Evolutionary conservation across 1,140 invertebrate species (phyloP).

Genomic region (Phymorhynchus buccinoides): DNA sequence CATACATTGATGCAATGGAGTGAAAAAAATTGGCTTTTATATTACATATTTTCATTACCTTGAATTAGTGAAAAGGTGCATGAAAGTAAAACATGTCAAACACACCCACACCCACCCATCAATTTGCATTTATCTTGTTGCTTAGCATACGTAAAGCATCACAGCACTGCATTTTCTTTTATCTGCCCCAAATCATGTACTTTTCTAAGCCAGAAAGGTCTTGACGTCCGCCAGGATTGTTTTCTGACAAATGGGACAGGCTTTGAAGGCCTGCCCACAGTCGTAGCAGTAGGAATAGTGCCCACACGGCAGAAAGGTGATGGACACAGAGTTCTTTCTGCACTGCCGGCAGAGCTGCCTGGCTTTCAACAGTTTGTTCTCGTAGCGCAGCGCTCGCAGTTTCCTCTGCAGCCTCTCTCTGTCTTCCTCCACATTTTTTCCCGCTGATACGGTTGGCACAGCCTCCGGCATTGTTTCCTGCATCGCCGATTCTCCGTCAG

Average conservation of each 20-base stretch:
- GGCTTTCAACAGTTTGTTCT: conserved; percentile 18
- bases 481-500: neutral
- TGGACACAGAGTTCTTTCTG: neutral
- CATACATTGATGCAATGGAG: too few relatives aligned
- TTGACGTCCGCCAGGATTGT: conserved; percentile 36
- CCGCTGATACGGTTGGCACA: neutral
- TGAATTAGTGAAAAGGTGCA: too few relatives aligned
- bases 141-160: too few relatives aligned
- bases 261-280: conserved; percentile 22
- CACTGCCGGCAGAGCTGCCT: conserved; percentile 11
- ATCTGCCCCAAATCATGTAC: too few relatives aligned
- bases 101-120: too few relatives aligned
- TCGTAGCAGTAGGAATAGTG: conserved; percentile 36
- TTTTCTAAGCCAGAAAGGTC: conserved; percentile 28
- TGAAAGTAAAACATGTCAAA: too few relatives aligned
- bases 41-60: too few relatives aligned
- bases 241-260: conserved; percentile 33
- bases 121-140: too few relatives aligned
- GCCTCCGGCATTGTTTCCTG: neutral
- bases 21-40: too few relatives aligned
- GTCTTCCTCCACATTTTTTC: neutral
- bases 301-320: conserved; percentile 35
- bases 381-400: neutral
- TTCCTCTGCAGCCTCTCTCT: neutral
- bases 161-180: too few relatives aligned